Conservation (phyloP, 2,797 vertebrate genomes). For the Bufotes viridis region DNA sequence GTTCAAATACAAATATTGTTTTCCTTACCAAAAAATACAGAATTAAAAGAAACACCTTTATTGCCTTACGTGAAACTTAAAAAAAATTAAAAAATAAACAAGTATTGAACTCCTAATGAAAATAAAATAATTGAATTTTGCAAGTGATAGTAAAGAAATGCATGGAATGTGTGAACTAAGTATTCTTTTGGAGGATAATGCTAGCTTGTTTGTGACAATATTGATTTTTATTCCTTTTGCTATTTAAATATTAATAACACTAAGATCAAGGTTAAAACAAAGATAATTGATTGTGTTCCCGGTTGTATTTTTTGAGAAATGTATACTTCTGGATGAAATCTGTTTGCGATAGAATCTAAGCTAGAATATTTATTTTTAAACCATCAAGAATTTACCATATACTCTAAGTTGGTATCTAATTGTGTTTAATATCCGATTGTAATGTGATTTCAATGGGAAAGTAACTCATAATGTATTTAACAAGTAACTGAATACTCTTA, state of each 20-base stretch:
- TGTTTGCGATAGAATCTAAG: neutral
- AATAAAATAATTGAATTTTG: neutral
- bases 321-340: neutral
- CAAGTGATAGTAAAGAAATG: neutral
- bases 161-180: neutral
- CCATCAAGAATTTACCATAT: neutral
- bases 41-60: neutral
- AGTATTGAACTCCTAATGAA: neutral
- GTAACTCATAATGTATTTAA: conserved; percentile 8
- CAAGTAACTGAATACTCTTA: conserved; percentile 37
- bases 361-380: conserved; percentile 4
- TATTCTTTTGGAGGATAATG: conserved; percentile 7
- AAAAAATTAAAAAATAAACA: neutral
- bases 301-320: conserved; percentile 49
- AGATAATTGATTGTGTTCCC: conserved; percentile 70
- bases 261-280: conserved; percentile 69
- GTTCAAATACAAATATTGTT: neutral
- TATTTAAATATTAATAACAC: conserved; percentile 73
- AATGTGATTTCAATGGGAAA: conserved; percentile 36
- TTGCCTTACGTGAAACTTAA: too few species aligned
- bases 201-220: conserved; percentile 57
- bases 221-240: conserved; percentile 67
- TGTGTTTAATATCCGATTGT: neutral
- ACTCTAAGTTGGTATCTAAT: neutral
- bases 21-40: neutral